Evolutionary conservation across 2,113 vertebrate genomes (phyloP), one percentile per base, ranked within the genome.

Genomic region (Platysternon megacephalum): DNA sequence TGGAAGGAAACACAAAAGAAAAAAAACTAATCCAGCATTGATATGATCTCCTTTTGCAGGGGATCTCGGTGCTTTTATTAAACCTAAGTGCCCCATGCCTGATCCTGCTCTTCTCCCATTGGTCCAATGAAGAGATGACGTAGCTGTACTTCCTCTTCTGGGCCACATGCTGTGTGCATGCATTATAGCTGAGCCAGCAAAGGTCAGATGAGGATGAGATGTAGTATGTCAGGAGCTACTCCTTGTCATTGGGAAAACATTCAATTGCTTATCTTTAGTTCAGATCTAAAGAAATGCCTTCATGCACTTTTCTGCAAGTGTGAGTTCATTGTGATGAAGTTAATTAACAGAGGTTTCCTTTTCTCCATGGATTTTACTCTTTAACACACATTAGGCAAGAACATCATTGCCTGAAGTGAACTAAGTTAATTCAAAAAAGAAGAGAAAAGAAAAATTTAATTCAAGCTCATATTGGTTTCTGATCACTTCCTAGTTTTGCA

Each of bases 1-100:
- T 91, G 79, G 61, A 84, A 91, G 53, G 48, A 42, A 39, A 86
- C 79, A 82, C 86, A 74, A 88, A 93, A n/a, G 85, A 92, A 84
- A 61, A 94, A 93, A 95, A 90, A 58, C n/a, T 48, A 58, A 58
- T 12, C 11, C 0, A 0, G 86, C 84, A 95, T 52, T 91, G 90
- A 90, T 85, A 79, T 51, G 85, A 84, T 24, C n/a, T 90, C 16
- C 0, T 0, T 94, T 79, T 94, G 84, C 79, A 95, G 74, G n/a
- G 86, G 86, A 74, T 17, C 39, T 65, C 84, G 32, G 85, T 4
- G 49, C 0, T 5, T 49, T 86, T 95, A 82, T 29, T 94, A 68
- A 8, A 0, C 74, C 88, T 53, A 53, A 82, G 65, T 51, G 83
- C 56, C 55, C 53, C 79, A 44, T 91, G 87, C 95, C 61, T 91